Evolutionary conservation across 2,888 invertebrate species (phyloP).

Genomic region (Cartodere bifasciata): DNA sequence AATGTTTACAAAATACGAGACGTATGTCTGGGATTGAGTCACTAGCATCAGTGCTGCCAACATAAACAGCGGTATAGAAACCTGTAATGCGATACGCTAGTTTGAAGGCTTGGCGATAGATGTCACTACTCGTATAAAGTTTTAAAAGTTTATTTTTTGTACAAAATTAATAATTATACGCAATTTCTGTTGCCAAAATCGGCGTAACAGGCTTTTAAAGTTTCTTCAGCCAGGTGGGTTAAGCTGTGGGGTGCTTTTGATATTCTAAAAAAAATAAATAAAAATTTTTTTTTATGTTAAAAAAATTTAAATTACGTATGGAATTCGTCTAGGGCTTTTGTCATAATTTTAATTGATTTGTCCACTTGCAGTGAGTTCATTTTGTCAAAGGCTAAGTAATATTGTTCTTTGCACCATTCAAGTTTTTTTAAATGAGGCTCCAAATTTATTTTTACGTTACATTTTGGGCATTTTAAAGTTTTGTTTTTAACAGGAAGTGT

Average conservation of each 20-base stretch:
- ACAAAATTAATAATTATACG: background rate
- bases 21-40: no score
- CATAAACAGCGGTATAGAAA: no score
- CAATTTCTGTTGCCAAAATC: constrained; percentile 38
- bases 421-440: constrained; percentile 34
- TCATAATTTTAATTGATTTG: constrained; percentile 43
- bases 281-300: background rate
- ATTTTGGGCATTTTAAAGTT: constrained; percentile 38
- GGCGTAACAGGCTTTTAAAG: constrained; percentile 51
- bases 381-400: constrained; percentile 33
- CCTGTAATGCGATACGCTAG: no score
- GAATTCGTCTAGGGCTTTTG: constrained; percentile 46
- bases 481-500: constrained; percentile 33
- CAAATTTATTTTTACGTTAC: constrained; percentile 38
- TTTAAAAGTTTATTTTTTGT: no score
- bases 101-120: no score
- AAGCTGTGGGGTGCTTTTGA: constrained; percentile 54
- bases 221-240: constrained; percentile 58
- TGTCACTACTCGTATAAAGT: no score
- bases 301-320: constrained; percentile 31
- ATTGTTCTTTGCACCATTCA: constrained; percentile 38
- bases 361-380: constrained; percentile 42
- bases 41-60: no score
- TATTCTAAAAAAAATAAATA: constrained; percentile 36
- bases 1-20: no score